A percentile compares a stretch with the other conserved stretches of the same genome.
Evolutionary conservation across 2,888 invertebrate genomes (phyloP).

Genomic region (Notocelia uddmanniana): DNA sequence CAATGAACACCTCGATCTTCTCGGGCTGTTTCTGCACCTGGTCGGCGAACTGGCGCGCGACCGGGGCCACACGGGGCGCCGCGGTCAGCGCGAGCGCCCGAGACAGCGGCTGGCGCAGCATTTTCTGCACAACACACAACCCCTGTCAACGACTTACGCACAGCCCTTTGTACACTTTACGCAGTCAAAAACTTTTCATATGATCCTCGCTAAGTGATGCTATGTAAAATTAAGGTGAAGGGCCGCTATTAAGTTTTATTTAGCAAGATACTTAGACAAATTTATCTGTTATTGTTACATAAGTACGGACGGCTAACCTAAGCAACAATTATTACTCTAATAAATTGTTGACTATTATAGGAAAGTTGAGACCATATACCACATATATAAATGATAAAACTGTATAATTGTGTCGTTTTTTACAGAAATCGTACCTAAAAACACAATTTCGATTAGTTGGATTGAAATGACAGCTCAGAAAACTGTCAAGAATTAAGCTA

Average conservation of each 20-base stretch:
- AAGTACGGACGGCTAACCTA: constrained; percentile 81
- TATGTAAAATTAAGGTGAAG: background rate
- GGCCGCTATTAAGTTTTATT: constrained; percentile 50
- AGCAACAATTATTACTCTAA: constrained; percentile 52
- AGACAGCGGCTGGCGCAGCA: constrained; percentile 92
- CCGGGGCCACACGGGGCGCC: constrained; percentile 70
- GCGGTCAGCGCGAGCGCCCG: constrained; percentile 87
- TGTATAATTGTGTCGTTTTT: constrained; percentile 55
- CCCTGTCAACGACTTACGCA: constrained; percentile 45
- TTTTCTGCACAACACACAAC: constrained; percentile 76
- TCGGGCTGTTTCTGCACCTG: constrained; percentile 87
- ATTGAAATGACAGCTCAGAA: constrained; percentile 60
- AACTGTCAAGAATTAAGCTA: constrained; percentile 54
- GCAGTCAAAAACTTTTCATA: constrained; percentile 14
- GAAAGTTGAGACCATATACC: constrained; percentile 1
- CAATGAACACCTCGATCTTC: constrained; percentile 97
- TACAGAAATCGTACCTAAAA: constrained; percentile 64
- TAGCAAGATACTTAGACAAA: constrained; percentile 51
- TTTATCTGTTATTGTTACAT: constrained; percentile 81
- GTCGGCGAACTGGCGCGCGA: constrained; percentile 81
- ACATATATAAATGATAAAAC: constrained; percentile 48
- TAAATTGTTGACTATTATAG: constrained; percentile 27
- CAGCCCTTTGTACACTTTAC: constrained; percentile 47
- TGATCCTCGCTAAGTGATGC: constrained; percentile 37
- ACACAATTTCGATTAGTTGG: constrained; percentile 55